These are phyloP conservation scores for Melinaea menophilus DNA, from an alignment of 2,888 invertebrate species.

Conservation along the genomic window DNA sequence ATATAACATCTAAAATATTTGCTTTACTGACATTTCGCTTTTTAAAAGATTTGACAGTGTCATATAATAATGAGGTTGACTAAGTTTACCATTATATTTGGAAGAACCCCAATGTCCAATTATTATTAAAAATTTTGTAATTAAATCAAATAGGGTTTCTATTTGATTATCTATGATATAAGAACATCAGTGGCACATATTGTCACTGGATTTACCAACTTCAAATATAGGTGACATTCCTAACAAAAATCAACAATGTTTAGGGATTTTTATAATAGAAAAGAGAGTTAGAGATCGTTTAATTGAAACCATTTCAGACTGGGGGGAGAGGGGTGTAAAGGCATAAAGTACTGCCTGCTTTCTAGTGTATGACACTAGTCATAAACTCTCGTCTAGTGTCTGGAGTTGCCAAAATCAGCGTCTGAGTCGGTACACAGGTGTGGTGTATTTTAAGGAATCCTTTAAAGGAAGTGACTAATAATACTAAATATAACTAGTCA, in stretches of 20 bases:
- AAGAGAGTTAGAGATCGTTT: no score
- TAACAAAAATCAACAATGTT: no score
- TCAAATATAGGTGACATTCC: no score
- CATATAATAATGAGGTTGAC: not conserved
- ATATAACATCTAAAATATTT: conserved; percentile 31
- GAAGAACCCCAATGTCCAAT: not conserved
- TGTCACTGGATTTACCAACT: no score
- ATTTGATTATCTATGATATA: no score
- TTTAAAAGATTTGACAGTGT: not conserved
- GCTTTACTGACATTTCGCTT: conserved; percentile 8
- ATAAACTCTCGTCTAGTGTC: not conserved
- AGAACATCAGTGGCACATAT: no score
- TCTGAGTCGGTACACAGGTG: not conserved
- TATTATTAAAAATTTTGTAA: no score
- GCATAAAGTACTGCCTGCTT: no score
- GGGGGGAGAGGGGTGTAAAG: no score
- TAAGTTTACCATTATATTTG: not conserved
- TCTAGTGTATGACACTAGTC: not conserved
- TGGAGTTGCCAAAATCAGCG: conserved; percentile 1
- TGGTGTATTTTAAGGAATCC: not conserved
- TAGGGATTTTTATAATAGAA: no score
- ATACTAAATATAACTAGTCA: not conserved
- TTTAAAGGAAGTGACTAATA: conserved; percentile 2
- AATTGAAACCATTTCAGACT: no score
- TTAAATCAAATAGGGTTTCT: no score